Evolutionary conservation across 2,888 invertebrate species (phyloP).

Genomic region (Ophioninae sp.): DNA sequence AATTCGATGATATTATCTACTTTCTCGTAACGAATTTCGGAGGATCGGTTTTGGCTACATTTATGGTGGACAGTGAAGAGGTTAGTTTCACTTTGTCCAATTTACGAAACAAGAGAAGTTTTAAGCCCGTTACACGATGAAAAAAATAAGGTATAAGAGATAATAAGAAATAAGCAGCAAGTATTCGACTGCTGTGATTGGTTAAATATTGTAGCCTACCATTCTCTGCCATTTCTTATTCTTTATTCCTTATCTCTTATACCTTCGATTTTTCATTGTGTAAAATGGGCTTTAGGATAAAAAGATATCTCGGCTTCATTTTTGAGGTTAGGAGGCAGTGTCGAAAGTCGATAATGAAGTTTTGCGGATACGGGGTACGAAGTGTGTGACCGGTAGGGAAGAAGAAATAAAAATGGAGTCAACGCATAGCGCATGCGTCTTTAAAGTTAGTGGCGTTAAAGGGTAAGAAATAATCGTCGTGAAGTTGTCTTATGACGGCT

Average conservation of each 20-base stretch:
- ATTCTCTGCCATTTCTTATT: too few relatives aligned
- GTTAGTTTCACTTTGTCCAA: too few relatives aligned
- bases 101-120: too few relatives aligned
- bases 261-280: too few relatives aligned
- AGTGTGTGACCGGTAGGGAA: not conserved
- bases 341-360: not conserved
- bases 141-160: too few relatives aligned
- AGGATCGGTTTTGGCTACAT: not conserved
- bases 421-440: conserved; percentile 85
- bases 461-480: conserved; percentile 91
- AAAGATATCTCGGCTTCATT: too few relatives aligned
- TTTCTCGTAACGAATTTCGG: conserved; percentile 11
- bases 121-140: too few relatives aligned
- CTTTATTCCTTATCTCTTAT: too few relatives aligned
- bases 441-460: conserved; percentile 95
- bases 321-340: not conserved
- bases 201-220: too few relatives aligned
- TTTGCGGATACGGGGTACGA: not conserved
- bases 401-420: conserved; percentile 33
- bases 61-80: not conserved
- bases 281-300: too few relatives aligned
- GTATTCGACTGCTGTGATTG: too few relatives aligned
- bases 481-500: conserved; percentile 92
- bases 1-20: conserved; percentile 30
- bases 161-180: too few relatives aligned